Evolutionary conservation across 2,797 vertebrate species (phyloP), one percentile per base, ranked within the genome.

Genomic region (Mycteria americana): DNA sequence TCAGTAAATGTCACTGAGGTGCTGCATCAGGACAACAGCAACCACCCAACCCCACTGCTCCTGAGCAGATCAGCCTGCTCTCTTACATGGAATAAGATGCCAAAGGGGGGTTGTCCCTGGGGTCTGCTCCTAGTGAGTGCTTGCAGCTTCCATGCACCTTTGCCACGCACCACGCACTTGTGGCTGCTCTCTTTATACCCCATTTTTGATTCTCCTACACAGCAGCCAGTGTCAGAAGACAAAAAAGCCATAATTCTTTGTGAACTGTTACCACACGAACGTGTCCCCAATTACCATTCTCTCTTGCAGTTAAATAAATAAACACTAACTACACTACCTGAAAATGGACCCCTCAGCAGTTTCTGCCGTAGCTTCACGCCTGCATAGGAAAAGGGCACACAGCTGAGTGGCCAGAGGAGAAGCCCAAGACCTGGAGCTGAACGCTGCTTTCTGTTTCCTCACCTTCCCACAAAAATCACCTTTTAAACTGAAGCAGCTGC

Each of bases 391-490:
- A 54, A 60, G n/a, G 18, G 10, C 43, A 46, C 16, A 6, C 24
- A 72, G 51, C 45, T 37, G 33, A 22, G 27, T 7, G 18, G 31
- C 31, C 21, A 15, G 16, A 43, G 56, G 3, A 48, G 28, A 76
- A 41, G 13, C 35, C 60, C 2, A 0, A 33, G 18, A 48, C 33
- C 27, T 0, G 0, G 27, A 65, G 35, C 35, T 50, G 59, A 82
- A 72, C 2, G 4, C 50, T 43, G 28, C 21, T 57, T 81, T 75
- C 28, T 65, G 35, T 50, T 82, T 51, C 28, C 18, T 56, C 41
- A 21, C 21, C 13, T 67, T 35, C 53, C 18, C 60, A 45, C 28
- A 67, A 86, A 86, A 90, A 11, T 62, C 28, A 45, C 28, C 21
- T 39, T 63, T 59, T 68, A 87, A 69, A 41, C n/a, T 25, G 50